Evolutionary conservation across 2,797 vertebrate genomes (phyloP), one percentile per base, ranked within the genome.

Genomic region (Pithecia hirsuta): DNA sequence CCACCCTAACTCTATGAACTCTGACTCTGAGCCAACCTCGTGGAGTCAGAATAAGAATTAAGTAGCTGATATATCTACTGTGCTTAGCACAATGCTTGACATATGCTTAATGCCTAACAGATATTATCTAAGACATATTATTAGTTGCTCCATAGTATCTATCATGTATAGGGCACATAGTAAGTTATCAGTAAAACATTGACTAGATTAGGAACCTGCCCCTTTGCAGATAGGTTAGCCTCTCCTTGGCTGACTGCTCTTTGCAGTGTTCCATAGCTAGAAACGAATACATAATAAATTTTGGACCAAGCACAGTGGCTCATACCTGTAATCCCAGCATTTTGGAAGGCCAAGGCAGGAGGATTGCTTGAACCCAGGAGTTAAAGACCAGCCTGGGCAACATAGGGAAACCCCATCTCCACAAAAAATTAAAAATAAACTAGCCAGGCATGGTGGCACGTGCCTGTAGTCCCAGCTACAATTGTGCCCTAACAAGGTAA

Each of bases 101-200:
- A 44, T 61, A 64, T 85, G 33, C 57, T 86, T 93, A 57, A 64
- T 82, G 33, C 91, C n/a, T 87, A 85, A 78, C 59, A 78, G 82
- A 44, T 93, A 59, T 93, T 93, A 92, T n/a, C 57, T 89, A 92
- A 64, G 92, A 64, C 86, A 39, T 61, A 86, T 82, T 80, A 39
- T 76, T 86, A 67, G 22, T 90, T 95, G 59, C 14, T 39, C 22
- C 17, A 19, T 70, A 92, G 39, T 86, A 24, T 83, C 92, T 90
- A 24, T 83, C 55, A 70, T 55, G 24, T 92, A 33, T 61, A 57
- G 19, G 30, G 28, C 15, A 94, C 48, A 44, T 83, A 59, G 39
- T 75, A 95, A 92, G 26, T 89, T 79, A 79, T 92, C 80, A 95
- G 75, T 28, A 92, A 89, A 89, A 92, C 22, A 74, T 6, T 79